Evolutionary conservation across 2,113 vertebrate species (phyloP).

Genomic region (Dolichallabes microphthalmus): DNA sequence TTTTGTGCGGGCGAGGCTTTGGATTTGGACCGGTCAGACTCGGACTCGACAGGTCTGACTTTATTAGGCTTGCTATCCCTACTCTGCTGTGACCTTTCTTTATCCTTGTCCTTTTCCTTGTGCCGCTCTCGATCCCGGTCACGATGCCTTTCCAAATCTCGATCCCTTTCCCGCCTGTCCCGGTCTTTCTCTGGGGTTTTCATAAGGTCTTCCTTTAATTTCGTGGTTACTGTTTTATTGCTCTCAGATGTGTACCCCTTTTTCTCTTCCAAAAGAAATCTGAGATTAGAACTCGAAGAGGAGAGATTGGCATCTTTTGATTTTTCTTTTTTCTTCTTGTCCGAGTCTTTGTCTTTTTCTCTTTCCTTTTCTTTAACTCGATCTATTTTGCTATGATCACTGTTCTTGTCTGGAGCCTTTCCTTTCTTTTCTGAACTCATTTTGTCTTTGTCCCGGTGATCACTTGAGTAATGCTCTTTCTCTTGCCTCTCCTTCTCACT

Average conservation of each 20-base stretch:
- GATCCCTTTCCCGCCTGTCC: constrained; percentile 82
- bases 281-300: constrained; percentile 71
- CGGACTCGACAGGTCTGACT: constrained; percentile 66
- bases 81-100: constrained; percentile 81
- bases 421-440: constrained; percentile 78
- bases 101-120: constrained; percentile 85
- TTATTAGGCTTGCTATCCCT: constrained; percentile 73
- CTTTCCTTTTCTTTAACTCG: constrained; percentile 77
- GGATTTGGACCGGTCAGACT: constrained; percentile 80
- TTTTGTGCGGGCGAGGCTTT: constrained; percentile 77
- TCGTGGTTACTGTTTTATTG: constrained; percentile 74
- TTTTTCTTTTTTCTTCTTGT: constrained; percentile 86
- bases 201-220: constrained; percentile 85
- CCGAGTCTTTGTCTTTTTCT: constrained; percentile 83
- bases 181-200: constrained; percentile 89
- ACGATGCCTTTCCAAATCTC: constrained; percentile 70
- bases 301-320: constrained; percentile 69
- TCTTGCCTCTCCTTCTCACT: constrained; percentile 84
- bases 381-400: constrained; percentile 82
- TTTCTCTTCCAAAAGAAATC: constrained; percentile 84
- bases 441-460: constrained; percentile 84
- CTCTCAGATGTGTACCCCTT: constrained; percentile 75
- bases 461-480: constrained; percentile 77
- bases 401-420: constrained; percentile 80
- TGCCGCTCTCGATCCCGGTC: constrained; percentile 89